Conservation (phyloP, 2,797 vertebrate genomes). For the Acridotheres tristis region DNA sequence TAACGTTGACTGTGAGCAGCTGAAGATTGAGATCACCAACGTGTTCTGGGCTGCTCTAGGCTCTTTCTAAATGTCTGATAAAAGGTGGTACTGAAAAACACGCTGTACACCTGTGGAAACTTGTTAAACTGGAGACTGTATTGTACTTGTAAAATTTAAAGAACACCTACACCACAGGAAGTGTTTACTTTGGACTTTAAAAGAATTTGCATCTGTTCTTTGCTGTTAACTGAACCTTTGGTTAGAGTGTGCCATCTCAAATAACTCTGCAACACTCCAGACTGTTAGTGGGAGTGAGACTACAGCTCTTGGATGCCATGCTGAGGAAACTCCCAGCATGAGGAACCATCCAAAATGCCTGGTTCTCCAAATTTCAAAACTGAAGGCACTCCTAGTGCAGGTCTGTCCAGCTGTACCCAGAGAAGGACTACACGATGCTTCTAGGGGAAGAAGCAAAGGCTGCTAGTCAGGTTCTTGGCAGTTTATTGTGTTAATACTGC, state of each 20-base stretch:
- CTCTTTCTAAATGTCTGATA: neutral
- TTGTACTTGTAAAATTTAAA: neutral
- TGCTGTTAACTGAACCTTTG: neutral
- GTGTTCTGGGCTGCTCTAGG: neutral
- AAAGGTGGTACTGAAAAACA: neutral
- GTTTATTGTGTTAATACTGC: neutral
- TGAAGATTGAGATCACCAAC: neutral
- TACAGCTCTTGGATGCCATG: neutral
- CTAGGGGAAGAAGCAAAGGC: neutral
- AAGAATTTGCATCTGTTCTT: neutral
- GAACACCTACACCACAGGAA: neutral
- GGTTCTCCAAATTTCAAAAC: neutral
- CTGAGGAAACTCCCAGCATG: neutral
- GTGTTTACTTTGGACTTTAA: neutral
- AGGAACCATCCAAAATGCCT: neutral
- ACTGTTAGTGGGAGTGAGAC: neutral
- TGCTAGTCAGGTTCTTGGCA: neutral
- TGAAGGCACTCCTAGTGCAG: neutral
- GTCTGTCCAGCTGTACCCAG: fast-evolving
- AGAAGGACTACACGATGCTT: neutral
- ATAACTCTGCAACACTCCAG: neutral
- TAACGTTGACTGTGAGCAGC: neutral
- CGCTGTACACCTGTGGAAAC: neutral
- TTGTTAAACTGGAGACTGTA: neutral
- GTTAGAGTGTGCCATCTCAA: neutral